Evolutionary conservation across 2,888 invertebrate species (phyloP).

Genomic region (Phaonia tiefii): DNA sequence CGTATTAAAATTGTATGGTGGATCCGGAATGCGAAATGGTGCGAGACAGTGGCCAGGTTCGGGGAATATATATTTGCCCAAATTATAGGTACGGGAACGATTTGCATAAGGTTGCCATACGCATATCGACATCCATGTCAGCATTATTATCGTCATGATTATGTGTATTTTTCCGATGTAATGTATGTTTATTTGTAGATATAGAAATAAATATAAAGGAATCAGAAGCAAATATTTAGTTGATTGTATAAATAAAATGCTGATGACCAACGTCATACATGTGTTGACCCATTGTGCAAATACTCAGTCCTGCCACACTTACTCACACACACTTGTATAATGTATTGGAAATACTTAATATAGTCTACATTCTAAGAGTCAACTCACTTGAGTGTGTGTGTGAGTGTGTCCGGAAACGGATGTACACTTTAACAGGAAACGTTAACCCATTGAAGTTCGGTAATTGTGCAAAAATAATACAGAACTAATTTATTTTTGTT

Average conservation of each 20-base stretch:
- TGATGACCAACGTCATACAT: constrained; percentile 44
- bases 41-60: too few relatives aligned
- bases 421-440: constrained; percentile 55
- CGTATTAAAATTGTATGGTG: background rate
- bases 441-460: constrained; percentile 11
- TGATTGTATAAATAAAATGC: constrained; percentile 44
- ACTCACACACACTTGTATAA: background rate
- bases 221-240: constrained; percentile 42
- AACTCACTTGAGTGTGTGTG: background rate
- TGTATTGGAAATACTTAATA: background rate
- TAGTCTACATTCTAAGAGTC: background rate
- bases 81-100: background rate
- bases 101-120: background rate
- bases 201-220: constrained; percentile 24
- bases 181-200: constrained; percentile 10
- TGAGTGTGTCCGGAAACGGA: constrained; percentile 1
- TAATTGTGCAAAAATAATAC: too few relatives aligned
- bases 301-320: background rate
- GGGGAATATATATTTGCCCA: constrained; percentile 10
- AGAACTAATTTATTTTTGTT: too few relatives aligned
- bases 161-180: too few relatives aligned
- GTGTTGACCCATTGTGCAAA: constrained; percentile 42
- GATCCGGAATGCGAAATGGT: too few relatives aligned
- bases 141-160: background rate
- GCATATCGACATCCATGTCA: background rate